These are phyloP conservation scores for Poecilobothrus nobilitatus DNA, from an alignment of 2,888 invertebrate genomes.

Conservation along the genomic window DNA sequence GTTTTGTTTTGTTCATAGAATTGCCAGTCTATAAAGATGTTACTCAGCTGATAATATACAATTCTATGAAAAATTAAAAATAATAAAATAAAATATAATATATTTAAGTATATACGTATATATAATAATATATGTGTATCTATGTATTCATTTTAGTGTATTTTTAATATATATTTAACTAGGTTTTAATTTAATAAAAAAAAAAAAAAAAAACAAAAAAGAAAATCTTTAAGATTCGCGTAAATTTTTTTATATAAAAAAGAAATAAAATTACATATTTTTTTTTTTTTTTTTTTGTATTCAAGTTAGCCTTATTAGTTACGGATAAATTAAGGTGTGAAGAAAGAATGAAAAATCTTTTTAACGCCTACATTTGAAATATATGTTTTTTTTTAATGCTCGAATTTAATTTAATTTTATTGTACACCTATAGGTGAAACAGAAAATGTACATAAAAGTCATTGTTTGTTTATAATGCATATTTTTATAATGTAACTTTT, in stretches of 20 bases:
- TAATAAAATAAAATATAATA: too few species aligned
- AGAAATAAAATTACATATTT: background rate
- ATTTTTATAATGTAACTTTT: too few species aligned
- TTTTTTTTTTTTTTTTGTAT: background rate
- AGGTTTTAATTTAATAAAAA: too few species aligned
- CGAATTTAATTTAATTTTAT: background rate
- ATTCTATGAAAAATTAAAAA: background rate
- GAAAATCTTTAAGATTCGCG: too few species aligned
- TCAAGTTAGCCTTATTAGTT: background rate
- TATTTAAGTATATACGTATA: too few species aligned
- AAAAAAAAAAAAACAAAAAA: too few species aligned
- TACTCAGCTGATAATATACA: background rate
- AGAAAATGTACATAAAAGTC: background rate
- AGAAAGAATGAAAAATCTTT: constrained; percentile 4
- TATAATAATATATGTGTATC: too few species aligned
- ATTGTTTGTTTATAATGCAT: background rate
- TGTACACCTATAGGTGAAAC: too few species aligned
- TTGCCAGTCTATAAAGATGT: constrained; percentile 2
- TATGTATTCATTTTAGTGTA: too few species aligned
- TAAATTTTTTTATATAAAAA: background rate
- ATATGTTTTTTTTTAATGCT: background rate
- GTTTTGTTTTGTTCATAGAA: too few species aligned
- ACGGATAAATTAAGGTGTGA: constrained; percentile 1
- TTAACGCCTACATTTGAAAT: background rate
- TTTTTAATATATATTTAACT: too few species aligned